A percentile compares a stretch with the other conserved stretches of the same genome.
These are phyloP conservation scores for Cyprinella venusta DNA, from an alignment of 2,797 vertebrate species.

Conservation along the genomic window DNA sequence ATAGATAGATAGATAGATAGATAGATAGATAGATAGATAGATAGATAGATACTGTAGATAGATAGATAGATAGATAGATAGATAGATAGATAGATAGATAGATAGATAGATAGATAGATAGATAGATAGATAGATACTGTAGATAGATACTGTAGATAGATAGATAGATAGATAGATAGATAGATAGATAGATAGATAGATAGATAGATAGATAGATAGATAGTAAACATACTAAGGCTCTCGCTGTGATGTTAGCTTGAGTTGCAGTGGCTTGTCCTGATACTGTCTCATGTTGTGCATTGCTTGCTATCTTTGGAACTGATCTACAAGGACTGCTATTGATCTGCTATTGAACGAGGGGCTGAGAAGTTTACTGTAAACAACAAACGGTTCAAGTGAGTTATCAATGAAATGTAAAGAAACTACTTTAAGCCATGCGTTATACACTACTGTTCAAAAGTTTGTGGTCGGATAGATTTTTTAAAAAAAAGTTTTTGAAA, in stretches of 20 bases:
- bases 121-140: neutral
- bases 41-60: no score
- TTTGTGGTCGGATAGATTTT: neutral
- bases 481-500: neutral
- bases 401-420: neutral
- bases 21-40: no score
- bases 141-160: no score
- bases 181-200: neutral
- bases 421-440: neutral
- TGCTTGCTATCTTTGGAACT: conserved; percentile 58
- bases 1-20: neutral
- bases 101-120: neutral
- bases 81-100: neutral
- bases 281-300: conserved; percentile 54
- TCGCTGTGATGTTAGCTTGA: conserved; percentile 42
- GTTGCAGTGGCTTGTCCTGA: conserved; percentile 55
- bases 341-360: conserved; percentile 39
- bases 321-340: conserved; percentile 33
- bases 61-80: neutral
- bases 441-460: neutral
- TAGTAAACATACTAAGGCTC: neutral
- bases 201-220: neutral
- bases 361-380: conserved; percentile 31
- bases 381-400: conserved; percentile 29
- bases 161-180: neutral